Evolutionary conservation across 30 jellyfish, hydroid and myxozoan species (phyloP).

Genomic region (Turritopsis dohrnii): DNA sequence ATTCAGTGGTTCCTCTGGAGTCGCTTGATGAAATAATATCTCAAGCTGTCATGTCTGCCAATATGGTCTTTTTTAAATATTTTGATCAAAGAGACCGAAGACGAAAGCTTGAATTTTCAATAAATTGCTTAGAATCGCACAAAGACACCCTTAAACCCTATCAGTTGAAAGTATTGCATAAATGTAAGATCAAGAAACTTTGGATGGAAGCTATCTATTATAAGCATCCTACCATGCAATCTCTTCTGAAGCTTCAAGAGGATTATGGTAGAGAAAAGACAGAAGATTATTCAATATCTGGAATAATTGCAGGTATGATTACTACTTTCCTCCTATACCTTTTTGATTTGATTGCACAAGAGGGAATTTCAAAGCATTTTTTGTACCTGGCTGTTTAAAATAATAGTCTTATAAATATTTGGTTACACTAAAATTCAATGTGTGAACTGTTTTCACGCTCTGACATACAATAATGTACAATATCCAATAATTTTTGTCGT

Average conservation of each 20-base stretch:
- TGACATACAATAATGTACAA: no score
- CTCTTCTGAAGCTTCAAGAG: not conserved
- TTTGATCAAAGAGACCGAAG: not conserved
- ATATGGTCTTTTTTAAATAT: constrained; percentile 9
- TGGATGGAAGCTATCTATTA: not conserved
- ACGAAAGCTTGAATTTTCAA: not conserved
- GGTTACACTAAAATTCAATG: no score
- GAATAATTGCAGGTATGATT: not conserved
- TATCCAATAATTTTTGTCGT: no score
- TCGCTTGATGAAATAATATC: not conserved
- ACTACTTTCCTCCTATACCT: no score
- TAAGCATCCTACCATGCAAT: not conserved
- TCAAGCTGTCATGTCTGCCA: constrained; percentile 6
- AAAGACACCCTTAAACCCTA: not conserved
- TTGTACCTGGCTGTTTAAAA: no score
- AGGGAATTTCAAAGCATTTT: no score
- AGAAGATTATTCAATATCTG: not conserved
- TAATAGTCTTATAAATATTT: no score
- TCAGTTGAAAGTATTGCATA: not conserved
- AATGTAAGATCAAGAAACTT: not conserved
- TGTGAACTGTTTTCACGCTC: no score
- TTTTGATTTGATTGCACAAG: not conserved
- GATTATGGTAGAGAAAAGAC: not conserved
- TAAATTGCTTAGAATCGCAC: not conserved
- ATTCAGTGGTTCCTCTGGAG: not conserved